Evolutionary conservation across 2,888 invertebrate species (phyloP).

Genomic region (Agrotis puta): DNA sequence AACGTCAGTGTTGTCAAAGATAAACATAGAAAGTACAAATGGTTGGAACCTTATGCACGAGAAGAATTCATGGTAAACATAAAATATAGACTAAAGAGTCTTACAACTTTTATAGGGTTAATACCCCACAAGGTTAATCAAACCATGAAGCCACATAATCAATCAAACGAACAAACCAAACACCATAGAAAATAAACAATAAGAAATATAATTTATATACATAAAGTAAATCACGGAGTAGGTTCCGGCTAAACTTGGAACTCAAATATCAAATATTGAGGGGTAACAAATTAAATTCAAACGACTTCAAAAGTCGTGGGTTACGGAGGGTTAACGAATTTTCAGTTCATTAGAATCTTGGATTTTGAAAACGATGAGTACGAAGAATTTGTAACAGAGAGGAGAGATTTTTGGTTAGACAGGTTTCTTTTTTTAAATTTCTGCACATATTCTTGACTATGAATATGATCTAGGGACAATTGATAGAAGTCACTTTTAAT

Average conservation of each 20-base stretch:
- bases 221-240: constrained; percentile 29
- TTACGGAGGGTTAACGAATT: constrained; percentile 41
- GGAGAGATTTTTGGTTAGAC: neutral
- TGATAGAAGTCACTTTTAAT: too few relatives aligned
- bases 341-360: constrained; percentile 31
- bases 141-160: constrained; percentile 10
- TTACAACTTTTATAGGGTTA: too few relatives aligned
- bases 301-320: constrained; percentile 49
- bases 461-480: neutral
- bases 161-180: constrained; percentile 29
- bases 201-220: constrained; percentile 34
- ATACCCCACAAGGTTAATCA: neutral
- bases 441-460: neutral
- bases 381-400: constrained; percentile 12
- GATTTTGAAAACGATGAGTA: constrained; percentile 25
- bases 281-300: constrained; percentile 68
- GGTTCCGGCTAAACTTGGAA: constrained; percentile 50
- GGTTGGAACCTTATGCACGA: too few relatives aligned
- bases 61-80: neutral
- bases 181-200: constrained; percentile 40
- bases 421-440: neutral
- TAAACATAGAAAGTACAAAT: too few relatives aligned
- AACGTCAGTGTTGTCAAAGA: too few relatives aligned
- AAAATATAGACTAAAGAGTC: too few relatives aligned
- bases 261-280: constrained; percentile 67